Base-by-base conservation (phyloP, 2,113 vertebrate species). In the Suncus etruscus region DNA sequence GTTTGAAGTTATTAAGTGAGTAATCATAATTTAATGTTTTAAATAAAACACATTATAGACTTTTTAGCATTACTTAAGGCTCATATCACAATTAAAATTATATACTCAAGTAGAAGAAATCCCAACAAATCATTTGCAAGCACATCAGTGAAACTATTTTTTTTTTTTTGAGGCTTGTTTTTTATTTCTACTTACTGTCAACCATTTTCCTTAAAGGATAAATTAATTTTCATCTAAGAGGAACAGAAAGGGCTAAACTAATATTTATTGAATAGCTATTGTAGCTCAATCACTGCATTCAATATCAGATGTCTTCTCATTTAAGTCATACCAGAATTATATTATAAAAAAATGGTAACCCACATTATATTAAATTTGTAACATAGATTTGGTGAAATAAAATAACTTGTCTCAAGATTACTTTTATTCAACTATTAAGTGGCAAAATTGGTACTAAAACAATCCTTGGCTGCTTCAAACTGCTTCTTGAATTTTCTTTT, bases 11-110 rank as follows among this genome's bases (percentile, higher is more conserved):
- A 96, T 96, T 97, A 97, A 95, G 74, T 50, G 84, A 94, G 66
- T 72, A 78, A 95, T 96, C 91, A 95, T 95, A 95, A 96, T 96
- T 96, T 91, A 95, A 96, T 66, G 65, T 72, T 96, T 97, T 95
- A 96, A 97, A 95, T 47, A 94, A 93, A 94, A 95, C 86, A 92
- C 95, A 95, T 78, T 51, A 68, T 31, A 86, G 80, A 93, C 16
- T 74, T 87, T 77, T 89, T 48, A 45, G 77, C 20, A 80, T 87
- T 86, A 39, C 70, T 91, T 63, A 83, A 94, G 74, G 50, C 68
- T 65, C 65, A 65, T 89, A 95, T 96, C 86, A 95, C 48, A 80
- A 32, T 86, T n/a, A 51, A 87, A 87, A 51, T 81, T 85, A 88
- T 87, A 83, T 75, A 90, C 72, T 89, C 20, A 92, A 76, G 82